These are phyloP conservation scores for Epinephelus moara DNA, from an alignment of 2,113 vertebrate species.

Conservation along the genomic window DNA sequence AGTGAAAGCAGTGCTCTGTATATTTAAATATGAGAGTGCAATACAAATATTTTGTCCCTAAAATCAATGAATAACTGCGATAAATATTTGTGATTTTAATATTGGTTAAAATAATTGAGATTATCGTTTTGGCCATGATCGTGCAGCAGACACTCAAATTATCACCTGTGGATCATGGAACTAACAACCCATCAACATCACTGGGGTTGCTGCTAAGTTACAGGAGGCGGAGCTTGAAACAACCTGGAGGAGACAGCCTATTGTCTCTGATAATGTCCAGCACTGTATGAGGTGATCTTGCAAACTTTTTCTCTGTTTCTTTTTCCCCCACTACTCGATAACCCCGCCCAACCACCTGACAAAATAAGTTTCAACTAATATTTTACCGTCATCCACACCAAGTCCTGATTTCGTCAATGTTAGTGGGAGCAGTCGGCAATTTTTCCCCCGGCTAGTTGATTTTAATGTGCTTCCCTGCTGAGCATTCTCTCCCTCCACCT, in stretches of 20 bases:
- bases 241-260: not conserved
- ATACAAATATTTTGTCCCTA: no score
- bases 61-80: no score
- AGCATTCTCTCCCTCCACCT: constrained; percentile 34
- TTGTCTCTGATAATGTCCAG: constrained; percentile 4
- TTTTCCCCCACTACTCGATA: not conserved
- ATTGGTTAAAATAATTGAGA: no score
- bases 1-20: no score
- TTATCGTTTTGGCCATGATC: no score
- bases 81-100: no score
- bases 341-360: not conserved
- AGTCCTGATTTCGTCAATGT: constrained; percentile 47
- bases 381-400: constrained; percentile 21
- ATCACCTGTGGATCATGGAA: no score
- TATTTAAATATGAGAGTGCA: no score
- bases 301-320: not conserved
- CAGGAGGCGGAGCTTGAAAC: no score
- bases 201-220: no score
- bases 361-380: constrained; percentile 15
- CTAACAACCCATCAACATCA: no score
- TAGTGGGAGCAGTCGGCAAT: constrained; percentile 26
- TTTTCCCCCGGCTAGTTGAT: constrained; percentile 50
- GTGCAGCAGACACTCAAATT: no score
- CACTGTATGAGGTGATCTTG: not conserved
- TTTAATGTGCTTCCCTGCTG: constrained; percentile 63